Percentiles rank a stretch among this genome's conserved stretches.
phyloP scores from a whole-genome alignment of 2,113 vertebrate species.

The Phyllostomus hastatus region DNA sequence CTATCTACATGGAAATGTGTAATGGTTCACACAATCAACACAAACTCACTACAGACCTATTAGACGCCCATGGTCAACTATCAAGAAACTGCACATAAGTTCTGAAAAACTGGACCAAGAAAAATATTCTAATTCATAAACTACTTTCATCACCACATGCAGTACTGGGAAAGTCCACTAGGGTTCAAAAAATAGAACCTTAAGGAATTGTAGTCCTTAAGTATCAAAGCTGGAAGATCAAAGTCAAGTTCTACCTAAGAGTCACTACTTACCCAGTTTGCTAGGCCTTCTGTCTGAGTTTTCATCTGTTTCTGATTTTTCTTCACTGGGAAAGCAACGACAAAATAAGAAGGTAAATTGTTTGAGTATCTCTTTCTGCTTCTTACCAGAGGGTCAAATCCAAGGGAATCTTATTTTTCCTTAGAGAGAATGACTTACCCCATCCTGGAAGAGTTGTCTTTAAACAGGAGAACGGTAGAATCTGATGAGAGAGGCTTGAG shows the following conservation, averaged over 20 bases:
- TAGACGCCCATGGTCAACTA: not conserved
- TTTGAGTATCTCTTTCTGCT: conserved; percentile 13
- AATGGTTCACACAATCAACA: conserved; percentile 7
- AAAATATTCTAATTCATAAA: conserved; percentile 24
- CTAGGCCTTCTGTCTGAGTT: conserved; percentile 73
- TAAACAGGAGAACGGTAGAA: conserved; percentile 91
- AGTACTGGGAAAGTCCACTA: not conserved
- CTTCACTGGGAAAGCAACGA: conserved; percentile 82
- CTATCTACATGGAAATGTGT: conserved; percentile 18
- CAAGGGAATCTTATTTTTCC: conserved; percentile 4
- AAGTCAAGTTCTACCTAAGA: not conserved
- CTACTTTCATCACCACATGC: not conserved
- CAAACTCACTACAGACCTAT: not conserved
- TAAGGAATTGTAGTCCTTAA: not conserved
- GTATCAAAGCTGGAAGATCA: not conserved
- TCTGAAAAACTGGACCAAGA: conserved; percentile 35
- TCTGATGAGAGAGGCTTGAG: conserved; percentile 84
- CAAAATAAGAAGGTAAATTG: conserved; percentile 36
- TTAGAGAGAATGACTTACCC: conserved; percentile 79
- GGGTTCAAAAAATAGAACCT: not conserved
- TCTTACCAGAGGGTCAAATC: not conserved
- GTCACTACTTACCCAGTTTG: conserved; percentile 80
- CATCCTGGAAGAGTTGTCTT: conserved; percentile 91
- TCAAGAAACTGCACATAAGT: not conserved
- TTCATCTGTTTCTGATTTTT: conserved; percentile 83